Evolutionary conservation across 1,140 invertebrate genomes (phyloP).

Genomic region (Drosophila tristis): DNA sequence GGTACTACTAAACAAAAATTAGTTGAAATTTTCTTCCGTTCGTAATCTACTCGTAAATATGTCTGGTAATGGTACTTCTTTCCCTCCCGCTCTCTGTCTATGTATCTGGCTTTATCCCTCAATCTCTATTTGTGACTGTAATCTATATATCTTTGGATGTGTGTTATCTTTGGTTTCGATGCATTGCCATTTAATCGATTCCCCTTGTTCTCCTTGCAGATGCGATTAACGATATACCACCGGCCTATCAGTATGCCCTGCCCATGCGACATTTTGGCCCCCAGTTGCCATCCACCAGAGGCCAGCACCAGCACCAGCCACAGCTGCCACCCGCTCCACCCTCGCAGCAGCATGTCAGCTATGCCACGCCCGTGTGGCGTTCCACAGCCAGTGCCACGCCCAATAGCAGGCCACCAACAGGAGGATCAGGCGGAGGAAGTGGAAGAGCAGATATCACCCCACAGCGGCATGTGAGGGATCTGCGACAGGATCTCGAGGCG

Average conservation of each 20-base stretch:
- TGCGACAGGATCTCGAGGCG: slow-evolving; percentile 67
- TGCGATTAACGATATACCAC: slow-evolving; percentile 55
- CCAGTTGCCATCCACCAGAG: slow-evolving; percentile 33
- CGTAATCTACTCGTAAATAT: slow-evolving; percentile 3
- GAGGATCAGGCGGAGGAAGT: not conserved
- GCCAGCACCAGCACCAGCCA: not conserved
- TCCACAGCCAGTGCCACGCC: slow-evolving; percentile 45
- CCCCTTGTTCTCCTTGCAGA: slow-evolving; percentile 15
- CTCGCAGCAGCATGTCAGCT: slow-evolving; percentile 18
- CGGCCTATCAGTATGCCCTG: slow-evolving; percentile 70
- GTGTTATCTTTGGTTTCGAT: not conserved
- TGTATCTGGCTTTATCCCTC: not conserved
- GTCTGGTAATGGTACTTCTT: slow-evolving; percentile 23
- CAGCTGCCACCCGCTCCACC: not conserved
- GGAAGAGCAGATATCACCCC: slow-evolving; percentile 2
- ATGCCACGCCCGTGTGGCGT: slow-evolving; percentile 64
- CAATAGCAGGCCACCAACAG: slow-evolving; percentile 34
- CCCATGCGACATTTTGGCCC: slow-evolving; percentile 40
- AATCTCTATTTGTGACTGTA: not conserved
- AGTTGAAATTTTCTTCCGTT: slow-evolving; percentile 8
- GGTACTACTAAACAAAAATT: slow-evolving; percentile 43
- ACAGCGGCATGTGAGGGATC: slow-evolving; percentile 66
- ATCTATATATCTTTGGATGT: not conserved
- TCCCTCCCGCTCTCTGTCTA: not conserved
- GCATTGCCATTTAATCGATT: not conserved